These are phyloP conservation scores for Sycophila sp. DNA, from an alignment of 1,140 invertebrate genomes.

Conservation along the genomic window DNA sequence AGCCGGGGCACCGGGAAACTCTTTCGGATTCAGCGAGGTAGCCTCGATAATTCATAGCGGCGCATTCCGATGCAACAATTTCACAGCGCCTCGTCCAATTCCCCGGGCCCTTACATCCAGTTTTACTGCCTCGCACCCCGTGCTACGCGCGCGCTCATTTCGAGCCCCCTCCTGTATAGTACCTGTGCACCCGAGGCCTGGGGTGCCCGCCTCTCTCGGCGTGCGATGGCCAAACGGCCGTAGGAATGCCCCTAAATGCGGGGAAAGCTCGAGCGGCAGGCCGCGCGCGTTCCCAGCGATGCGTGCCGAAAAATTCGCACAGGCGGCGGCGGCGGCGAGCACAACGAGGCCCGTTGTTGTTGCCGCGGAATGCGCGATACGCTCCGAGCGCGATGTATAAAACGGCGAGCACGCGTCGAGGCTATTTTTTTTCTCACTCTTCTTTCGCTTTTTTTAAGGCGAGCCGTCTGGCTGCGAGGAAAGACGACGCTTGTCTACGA, in stretches of 20 bases:
- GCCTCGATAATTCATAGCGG: too few species aligned
- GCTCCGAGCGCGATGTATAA: neutral
- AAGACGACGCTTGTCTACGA: neutral
- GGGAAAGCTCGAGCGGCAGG: slow-evolving; percentile 21
- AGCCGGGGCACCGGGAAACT: too few species aligned
- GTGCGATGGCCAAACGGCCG: neutral
- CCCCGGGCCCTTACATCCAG: too few species aligned
- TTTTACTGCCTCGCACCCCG: too few species aligned
- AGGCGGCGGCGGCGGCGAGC: neutral
- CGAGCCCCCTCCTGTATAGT: too few species aligned
- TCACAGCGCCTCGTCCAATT: too few species aligned
- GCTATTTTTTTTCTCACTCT: too few species aligned
- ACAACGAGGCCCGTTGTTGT: slow-evolving; percentile 9
- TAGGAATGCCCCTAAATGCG: neutral
- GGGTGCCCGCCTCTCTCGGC: neutral
- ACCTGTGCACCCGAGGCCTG: neutral
- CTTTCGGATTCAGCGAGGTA: too few species aligned
- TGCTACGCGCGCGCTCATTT: too few species aligned
- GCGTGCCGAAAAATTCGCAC: slow-evolving; percentile 20
- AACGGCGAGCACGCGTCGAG: too few species aligned
- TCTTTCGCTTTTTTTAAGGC: too few species aligned
- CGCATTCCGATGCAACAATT: too few species aligned
- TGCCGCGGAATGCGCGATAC: neutral
- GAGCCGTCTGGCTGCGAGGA: neutral
- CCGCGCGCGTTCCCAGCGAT: neutral